Evolutionary conservation across 2,888 invertebrate species (phyloP).

Genomic region (Lithophane socia): DNA sequence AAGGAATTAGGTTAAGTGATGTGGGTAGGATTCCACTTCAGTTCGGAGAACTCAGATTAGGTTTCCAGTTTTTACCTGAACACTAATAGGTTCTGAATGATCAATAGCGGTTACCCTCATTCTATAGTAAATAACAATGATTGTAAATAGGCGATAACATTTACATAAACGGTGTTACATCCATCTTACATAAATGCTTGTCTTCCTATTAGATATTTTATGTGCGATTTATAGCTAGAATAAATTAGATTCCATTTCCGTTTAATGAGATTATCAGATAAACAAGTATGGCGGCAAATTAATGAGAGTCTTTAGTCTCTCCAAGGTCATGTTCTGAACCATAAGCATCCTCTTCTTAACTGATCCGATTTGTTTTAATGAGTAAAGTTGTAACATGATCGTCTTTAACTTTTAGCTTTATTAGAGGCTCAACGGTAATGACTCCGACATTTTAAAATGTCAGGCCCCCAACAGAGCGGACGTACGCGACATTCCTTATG

Average conservation of each 20-base stretch:
- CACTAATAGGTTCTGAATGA: constrained; percentile 4
- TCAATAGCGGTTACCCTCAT: constrained; percentile 30
- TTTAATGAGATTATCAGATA: constrained; percentile 18
- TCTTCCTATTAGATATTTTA: constrained; percentile 38
- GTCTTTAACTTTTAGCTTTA: constrained; percentile 13
- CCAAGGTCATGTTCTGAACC: constrained; percentile 18
- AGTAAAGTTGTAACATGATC: constrained; percentile 4
- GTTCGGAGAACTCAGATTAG: constrained; percentile 42
- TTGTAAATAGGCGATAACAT: constrained; percentile 43
- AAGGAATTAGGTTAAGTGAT: constrained; percentile 46
- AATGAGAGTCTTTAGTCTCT: not conserved
- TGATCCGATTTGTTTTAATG: not conserved
- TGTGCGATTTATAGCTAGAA: not conserved
- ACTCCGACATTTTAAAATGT: constrained; percentile 51
- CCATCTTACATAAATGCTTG: constrained; percentile 42
- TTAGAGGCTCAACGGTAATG: constrained; percentile 24
- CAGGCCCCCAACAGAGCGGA: constrained; percentile 27
- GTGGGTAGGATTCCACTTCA: constrained; percentile 27
- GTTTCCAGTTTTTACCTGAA: constrained; percentile 52
- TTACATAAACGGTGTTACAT: constrained; percentile 49
- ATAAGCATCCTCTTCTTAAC: not conserved
- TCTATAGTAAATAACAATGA: constrained; percentile 30
- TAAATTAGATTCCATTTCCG: constrained; percentile 19
- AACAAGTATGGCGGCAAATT: constrained; percentile 32
- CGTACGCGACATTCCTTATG: constrained; percentile 30